Conservation (phyloP, 2,888 invertebrate species). For the Sarcophaga caerulescens region DNA sequence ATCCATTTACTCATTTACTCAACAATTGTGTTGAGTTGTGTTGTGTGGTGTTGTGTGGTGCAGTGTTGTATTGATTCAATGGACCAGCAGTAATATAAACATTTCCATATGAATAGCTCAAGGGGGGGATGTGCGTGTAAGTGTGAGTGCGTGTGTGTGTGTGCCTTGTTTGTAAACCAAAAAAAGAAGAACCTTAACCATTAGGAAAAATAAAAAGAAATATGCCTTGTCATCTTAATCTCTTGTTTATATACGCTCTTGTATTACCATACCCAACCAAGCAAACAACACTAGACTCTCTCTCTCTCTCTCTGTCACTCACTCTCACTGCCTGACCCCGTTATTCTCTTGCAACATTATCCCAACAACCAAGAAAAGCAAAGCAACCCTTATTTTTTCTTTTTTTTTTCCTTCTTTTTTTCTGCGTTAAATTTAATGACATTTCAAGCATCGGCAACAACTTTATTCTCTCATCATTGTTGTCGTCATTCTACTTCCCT, state of each 20-base stretch:
- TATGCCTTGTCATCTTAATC: slow-evolving; percentile 50
- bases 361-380: neutral
- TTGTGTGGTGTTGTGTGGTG: too few species aligned
- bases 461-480: slow-evolving; percentile 36
- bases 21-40: slow-evolving; percentile 28
- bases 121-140: neutral
- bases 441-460: slow-evolving; percentile 44
- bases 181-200: neutral
- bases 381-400: slow-evolving; percentile 51
- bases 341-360: too few species aligned
- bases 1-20: slow-evolving; percentile 54
- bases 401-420: neutral
- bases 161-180: neutral
- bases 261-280: slow-evolving; percentile 32
- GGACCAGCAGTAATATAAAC: slow-evolving; percentile 55
- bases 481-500: neutral
- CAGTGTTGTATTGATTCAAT: slow-evolving; percentile 41
- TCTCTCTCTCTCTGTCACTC: neutral
- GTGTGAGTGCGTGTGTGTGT: neutral
- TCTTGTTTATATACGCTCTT: slow-evolving; percentile 37
- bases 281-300: neutral
- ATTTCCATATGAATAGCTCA: slow-evolving; percentile 58
- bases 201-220: neutral
- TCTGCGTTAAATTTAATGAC: slow-evolving; percentile 54
- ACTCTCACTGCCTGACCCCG: neutral